Base-by-base conservation (phyloP, 2,113 vertebrate species). In the Nyctibius bracteatus region DNA sequence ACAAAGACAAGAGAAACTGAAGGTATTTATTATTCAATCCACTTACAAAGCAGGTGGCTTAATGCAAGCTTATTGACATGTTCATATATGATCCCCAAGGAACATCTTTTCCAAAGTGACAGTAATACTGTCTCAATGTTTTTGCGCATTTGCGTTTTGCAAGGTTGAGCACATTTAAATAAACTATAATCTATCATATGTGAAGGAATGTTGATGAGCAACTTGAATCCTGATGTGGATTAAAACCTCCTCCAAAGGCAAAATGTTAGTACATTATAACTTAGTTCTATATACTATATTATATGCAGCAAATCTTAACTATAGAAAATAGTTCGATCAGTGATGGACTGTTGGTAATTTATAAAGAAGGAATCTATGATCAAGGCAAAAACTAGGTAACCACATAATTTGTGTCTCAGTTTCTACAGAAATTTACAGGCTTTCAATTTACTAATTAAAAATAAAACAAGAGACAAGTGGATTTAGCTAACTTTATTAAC, bases 401-500 rank as follows among this genome's bases (percentile, higher is more conserved):
- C 97, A 96, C 84, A 91, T 91, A 84, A 86, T 89, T 87, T 97
- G 95, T 97, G 93, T 95, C 95, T 98, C 93, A 96, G 88, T 97
- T 97, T 98, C 97, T 98, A 97, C 96, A 98, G 83, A 96, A 97
- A 98, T 98, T 97, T 98, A 98, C 89, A 98, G 86, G 93, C 93
- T 96, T 98, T 98, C 95, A 95, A 97, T 93, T 97, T 96, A 91
- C 75, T 98, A 96, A 92, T 97, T 92, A 97, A 97, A 98, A 98
- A 98, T 75, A 98, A 98, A 97, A 97, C 98, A 96, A 95, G 97
- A 98, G 98, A 98, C 98, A 95, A 95, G 86, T 98, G 98, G 98
- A 99, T 99, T 99, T 99, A 99, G 98, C 99, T 99, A 99, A 99
- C 98, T 99, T 99, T 99, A 99, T 99, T 99, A 98, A 98, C 98